Base-by-base conservation (phyloP, 2,888 invertebrate species). In the Elegia similella region DNA sequence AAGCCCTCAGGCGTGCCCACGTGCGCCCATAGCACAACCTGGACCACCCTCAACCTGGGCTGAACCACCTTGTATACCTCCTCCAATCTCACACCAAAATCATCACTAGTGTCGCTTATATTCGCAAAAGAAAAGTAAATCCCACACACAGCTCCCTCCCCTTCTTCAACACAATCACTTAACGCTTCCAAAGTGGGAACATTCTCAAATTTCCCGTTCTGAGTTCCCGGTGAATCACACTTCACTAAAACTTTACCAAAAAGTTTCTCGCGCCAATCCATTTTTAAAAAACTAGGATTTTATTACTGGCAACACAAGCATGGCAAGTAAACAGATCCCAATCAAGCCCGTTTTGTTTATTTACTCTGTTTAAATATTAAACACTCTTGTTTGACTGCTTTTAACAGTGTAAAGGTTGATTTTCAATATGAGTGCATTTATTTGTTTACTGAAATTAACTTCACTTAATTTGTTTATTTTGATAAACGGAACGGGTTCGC, bases 121-220 rank as follows among this genome's bases (percentile, higher is more conserved):
- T 95, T 95, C 13, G 94, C 94, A 75, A 95, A 95, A 53, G 94
- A 94, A 78, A 95, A 95, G 76, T 95, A 95, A 64, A 95, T 90
- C 32, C 94, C 95, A 69, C 94, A 93, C 29, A 89, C 81, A 55
- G 93, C 79, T 10, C 92, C 92, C 10, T 88, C 91, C 0, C 88
- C 88, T 42, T 86, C 85, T 1, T 93, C 88, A 8, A 88, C 88
- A 62, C 88, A 90, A 58, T 89, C 88, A 30, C 77, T 65, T 55
- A 92, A 70, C 59, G 87, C 91, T 60, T 93, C 92, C 44, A 82
- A 68, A 1, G 93, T 93, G 0, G 86, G 69, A 12, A 89, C 67
- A 59, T 82, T 80, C 62, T 92, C 88, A 62, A 91, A 91, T 66
- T 90, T 88, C 38, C 90, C 92, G 60, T 79, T 86, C 61, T 87